Conservation (phyloP, 2,113 vertebrate species). For the Chiloscyllium plagiosum region DNA sequence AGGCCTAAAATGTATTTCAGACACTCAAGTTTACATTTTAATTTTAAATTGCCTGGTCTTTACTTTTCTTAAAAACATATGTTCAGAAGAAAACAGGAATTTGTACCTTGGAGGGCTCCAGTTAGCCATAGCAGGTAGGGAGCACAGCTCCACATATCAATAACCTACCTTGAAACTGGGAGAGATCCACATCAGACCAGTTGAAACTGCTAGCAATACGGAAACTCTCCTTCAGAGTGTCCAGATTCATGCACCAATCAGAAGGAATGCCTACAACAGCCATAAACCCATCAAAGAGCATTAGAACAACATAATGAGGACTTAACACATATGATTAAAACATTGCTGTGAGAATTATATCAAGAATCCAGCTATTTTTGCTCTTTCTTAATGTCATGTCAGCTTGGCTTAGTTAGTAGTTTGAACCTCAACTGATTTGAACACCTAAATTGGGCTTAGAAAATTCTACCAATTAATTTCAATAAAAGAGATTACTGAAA, state of each 20-base stretch:
- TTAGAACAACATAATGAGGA: conserved; percentile 23
- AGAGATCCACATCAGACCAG: conserved; percentile 80
- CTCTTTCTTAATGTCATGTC: background rate
- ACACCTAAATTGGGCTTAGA: background rate
- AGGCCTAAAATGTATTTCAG: background rate
- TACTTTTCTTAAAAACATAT: background rate
- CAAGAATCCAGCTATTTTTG: background rate
- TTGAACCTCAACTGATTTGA: background rate
- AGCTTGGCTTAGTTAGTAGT: background rate
- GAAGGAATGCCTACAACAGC: conserved; percentile 57
- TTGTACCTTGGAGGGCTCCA: conserved; percentile 12
- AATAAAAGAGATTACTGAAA: background rate
- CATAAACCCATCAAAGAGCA: conserved; percentile 26
- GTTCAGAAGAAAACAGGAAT: background rate
- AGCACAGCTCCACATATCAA: conserved; percentile 9
- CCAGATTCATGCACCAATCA: conserved; percentile 77
- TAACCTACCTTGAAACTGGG: conserved; percentile 73
- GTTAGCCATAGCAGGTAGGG: background rate
- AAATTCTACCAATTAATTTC: background rate
- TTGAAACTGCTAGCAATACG: conserved; percentile 79
- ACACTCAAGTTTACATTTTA: background rate
- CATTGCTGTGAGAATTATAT: background rate
- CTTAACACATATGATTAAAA: background rate
- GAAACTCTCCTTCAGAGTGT: conserved; percentile 79
- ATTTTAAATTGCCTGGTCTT: conserved; percentile 6